Evolutionary conservation across 2,113 vertebrate genomes (phyloP), one percentile per base, ranked within the genome.

Genomic region (Scartelaos histophorus): DNA sequence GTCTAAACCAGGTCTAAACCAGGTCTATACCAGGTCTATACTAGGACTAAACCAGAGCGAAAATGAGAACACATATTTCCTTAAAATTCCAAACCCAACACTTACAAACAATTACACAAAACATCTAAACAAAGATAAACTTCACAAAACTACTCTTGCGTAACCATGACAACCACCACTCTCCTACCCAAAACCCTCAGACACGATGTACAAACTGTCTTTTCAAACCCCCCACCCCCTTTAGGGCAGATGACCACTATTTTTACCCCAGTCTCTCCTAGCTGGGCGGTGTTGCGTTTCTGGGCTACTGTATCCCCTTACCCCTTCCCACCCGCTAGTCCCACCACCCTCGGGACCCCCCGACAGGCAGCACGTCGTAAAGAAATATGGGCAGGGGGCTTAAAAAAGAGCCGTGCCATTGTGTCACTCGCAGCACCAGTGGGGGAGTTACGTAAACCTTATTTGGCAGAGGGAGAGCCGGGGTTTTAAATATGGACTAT

Each of bases 221-320:
- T 19, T 51, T 51, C 16, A 51, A 5, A 51, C 6, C 49, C 49
- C 13, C 80, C n/a, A 87, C 87, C 85, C 87, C 85, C 51, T 54
- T 54, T 54, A 2, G 69, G 73, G 88, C 92, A 93, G 91, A 91
- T 92, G 91, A 89, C 49, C 69, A 73, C 91, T 94, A 94, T 93
- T 90, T 94, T 93, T 93, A 93, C 82, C 24, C 58, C 58, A 22
- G 7, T n/a, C 49, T 4, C 57, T 85, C 81, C 73, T 84, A 6
- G 53, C 61, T 1, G 62, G 74, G 10, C 71, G 86, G 94, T 90
- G 88, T 93, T 86, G 0, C 73, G 87, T 94, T 93, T 90, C 91
- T 87, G 53, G 70, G n/a, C 56, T 84, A 74, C 68, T 67, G 79
- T 70, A 66, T 29, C 34, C 9, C 47, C 22, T 47, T n/a, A 4